Conservation (phyloP, 2,113 vertebrate genomes). For the Xenopus tropicalis region UCB_Xtro_10.0 CM004450.2:96957001-96957500, state of each 20-base stretch:
- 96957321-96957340: not conserved
- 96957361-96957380: no score
- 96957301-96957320: not conserved
- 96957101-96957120: not conserved
- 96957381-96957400: no score
- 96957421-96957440: no score
- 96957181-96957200: slow-evolving; percentile 8
- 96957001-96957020: no score
- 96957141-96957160: not conserved
- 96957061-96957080: slow-evolving; percentile 1
- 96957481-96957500: no score
- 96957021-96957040: no score
- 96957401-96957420: no score
- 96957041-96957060: not conserved
- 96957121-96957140: not conserved
- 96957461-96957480: no score
- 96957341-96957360: not conserved
- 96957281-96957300: not conserved
- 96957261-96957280: not conserved
- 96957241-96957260: not conserved
- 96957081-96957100: not conserved
- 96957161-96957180: slow-evolving; percentile 8
- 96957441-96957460: no score
- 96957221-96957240: slow-evolving; percentile 1
- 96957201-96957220: slow-evolving; percentile 2